Base-by-base conservation (phyloP, 1,140 invertebrate genomes). In the Hycleus cichorii region DNA sequence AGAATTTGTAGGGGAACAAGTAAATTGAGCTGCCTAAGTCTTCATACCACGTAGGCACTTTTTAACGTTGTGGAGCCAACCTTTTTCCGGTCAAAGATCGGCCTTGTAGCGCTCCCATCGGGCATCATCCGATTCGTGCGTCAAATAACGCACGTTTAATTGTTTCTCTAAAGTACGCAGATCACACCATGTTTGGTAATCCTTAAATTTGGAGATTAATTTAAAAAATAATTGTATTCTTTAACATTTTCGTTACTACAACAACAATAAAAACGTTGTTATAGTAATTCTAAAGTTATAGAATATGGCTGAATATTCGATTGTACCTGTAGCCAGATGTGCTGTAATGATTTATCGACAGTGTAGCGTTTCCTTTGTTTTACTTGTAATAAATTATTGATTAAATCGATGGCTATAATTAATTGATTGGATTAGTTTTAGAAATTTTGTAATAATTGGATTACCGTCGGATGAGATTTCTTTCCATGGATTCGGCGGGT, bases 371-470 rank as follows among this genome's bases (percentile, higher is more conserved):
- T 98, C 59, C 94, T 84, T 75, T 97, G 95, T 76, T 99, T 99
- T 38, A 99, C 95, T 89, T 98, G 95, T 46, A 99, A 81, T 57
- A 99, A 78, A 79, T 97, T 97, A 77, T 93, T 97, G 61, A 99
- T 99, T 58, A 99, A 79, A 78, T 98, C 95, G 73, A 98, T 95
- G 55, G 95, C 96, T 96, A 76, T 24, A 83, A 49, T 38, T 32
- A 32, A 32, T 32, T 32, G 4, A 32, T 32, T 32, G 32, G 18
- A 18, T 18, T 18, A 18, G 18, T 18, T 18, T 18, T 18, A 18
- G 18, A 18, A 18, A 18, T 18, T 32, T 32, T 32, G 4, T 32
- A 3, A 5, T 5, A 32, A 32, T 32, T 46, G 18, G 48, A 62
- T 64, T 76, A 96, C 93, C 95, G 78, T 97, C 90, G 39, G 86